phyloP scores from a whole-genome alignment of 2,113 vertebrate species.

The Stomatorhinus ivindoensis region DNA sequence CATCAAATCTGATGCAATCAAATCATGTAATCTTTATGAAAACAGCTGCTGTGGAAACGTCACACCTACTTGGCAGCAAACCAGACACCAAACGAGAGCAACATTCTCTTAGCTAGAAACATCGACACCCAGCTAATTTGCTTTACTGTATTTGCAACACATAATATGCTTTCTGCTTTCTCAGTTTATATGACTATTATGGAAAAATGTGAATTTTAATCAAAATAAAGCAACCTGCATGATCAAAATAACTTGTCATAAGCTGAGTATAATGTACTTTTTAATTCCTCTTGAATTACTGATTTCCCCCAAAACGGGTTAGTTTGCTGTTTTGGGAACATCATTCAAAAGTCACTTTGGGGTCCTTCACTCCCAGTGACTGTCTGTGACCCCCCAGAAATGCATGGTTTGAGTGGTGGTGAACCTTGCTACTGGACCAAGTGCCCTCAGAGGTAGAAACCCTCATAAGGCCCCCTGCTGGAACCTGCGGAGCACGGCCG shows the following conservation, averaged over 20 bases:
- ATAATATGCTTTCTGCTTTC: not conserved
- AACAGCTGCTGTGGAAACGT: not conserved
- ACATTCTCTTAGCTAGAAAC: not conserved
- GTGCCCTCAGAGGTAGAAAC: not conserved
- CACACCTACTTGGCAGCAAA: not conserved
- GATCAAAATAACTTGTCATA: not conserved
- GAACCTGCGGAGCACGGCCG: slow-evolving; percentile 18
- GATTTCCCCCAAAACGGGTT: not conserved
- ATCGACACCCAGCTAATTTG: not conserved
- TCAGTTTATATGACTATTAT: not conserved
- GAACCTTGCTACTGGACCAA: not conserved
- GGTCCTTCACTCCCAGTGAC: not conserved
- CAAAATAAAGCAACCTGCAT: not conserved
- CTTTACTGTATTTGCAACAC: not conserved
- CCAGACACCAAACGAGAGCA: not conserved
- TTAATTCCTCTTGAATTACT: not conserved
- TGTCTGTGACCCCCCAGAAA: not conserved
- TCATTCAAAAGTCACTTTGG: not conserved
- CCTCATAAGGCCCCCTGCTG: slow-evolving; percentile 29
- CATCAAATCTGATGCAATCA: not conserved
- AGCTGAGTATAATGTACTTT: not conserved
- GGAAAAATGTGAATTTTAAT: not conserved
- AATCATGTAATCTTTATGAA: not conserved
- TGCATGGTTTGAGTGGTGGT: not conserved
- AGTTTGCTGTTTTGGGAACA: not conserved